Percentiles rank a stretch among this genome's conserved stretches.
These are phyloP conservation scores for Peribatodes rhomboidaria DNA, from an alignment of 2,888 invertebrate genomes.

Conservation along the genomic window DNA sequence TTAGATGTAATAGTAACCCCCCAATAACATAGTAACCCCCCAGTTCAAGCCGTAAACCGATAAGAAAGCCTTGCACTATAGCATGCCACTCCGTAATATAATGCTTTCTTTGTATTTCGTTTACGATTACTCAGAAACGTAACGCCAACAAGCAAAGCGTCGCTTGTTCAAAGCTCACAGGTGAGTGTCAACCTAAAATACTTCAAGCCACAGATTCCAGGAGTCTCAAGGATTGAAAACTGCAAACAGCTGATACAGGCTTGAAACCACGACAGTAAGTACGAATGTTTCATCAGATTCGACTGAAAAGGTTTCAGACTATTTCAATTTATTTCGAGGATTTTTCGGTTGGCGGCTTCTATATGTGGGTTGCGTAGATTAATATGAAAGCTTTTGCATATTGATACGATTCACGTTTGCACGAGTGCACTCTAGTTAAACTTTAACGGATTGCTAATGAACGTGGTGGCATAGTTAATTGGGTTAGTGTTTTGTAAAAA, in stretches of 20 bases:
- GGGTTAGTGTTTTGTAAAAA: neutral
- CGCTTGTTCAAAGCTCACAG: too few species aligned
- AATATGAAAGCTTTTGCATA: constrained; percentile 23
- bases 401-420: constrained; percentile 17
- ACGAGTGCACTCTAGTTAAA: constrained; percentile 10
- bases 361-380: constrained; percentile 14
- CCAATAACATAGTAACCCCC: too few species aligned
- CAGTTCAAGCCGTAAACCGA: too few species aligned
- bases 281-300: constrained; percentile 13
- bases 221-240: constrained; percentile 8
- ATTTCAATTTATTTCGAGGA: constrained; percentile 22
- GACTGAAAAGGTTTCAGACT: constrained; percentile 18
- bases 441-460: constrained; percentile 5
- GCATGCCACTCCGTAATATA: too few species aligned
- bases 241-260: constrained; percentile 29
- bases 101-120: too few species aligned
- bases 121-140: too few species aligned
- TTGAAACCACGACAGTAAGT: constrained; percentile 14
- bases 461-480: neutral
- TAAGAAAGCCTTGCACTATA: too few species aligned
- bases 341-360: constrained; percentile 14
- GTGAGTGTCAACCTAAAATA: neutral
- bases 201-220: constrained; percentile 27
- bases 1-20: too few species aligned
- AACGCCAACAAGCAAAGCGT: neutral